Evolutionary conservation across 2,113 vertebrate species (phyloP), one percentile per base, ranked within the genome.

Genomic region (Okapia johnstoni): DNA sequence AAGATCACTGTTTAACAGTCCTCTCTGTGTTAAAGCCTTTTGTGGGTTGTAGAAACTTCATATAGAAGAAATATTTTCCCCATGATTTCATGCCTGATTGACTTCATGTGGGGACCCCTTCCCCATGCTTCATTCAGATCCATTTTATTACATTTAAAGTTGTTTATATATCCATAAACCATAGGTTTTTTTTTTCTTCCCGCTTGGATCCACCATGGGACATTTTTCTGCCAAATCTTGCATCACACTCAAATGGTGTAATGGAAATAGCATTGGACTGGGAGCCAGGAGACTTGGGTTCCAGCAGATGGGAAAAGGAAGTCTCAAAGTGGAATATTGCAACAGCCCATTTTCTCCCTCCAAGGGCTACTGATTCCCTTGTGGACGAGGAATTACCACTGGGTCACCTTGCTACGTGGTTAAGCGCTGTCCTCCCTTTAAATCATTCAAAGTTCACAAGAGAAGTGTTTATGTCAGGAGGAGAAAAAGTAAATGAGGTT

Each of bases 221-320:
- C 84, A 52, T 46, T 61, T 93, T 58, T 83, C 94, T 90, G 80
- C 87, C 80, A 66, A 63, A 70, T 79, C 89, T 92, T 97, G 92
- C 97, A 90, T 97, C 96, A 98, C 87, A 36, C 63, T 76, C 14
- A 21, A 89, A 55, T 57, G 60, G 88, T 46, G 76, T 96, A 95
- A 97, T 97, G 96, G 97, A 98, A 97, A 97, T 85, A 89, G 89
- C 3, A 8, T 0, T 77, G 60, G 92, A 50, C 86, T 3, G 36
- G 85, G 93, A 97, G 96, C 93, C 96, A 90, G 91, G 96, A 95
- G 98, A 94, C 80, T 57, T 88, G 80, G 93, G 93, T 52, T 97
- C 97, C 86, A 96, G 90, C 95, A 91, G 90, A 61, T 50, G 97
- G 88, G 96, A 97, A 84, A 92, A 93, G 57, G 84, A 94, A 83